These are phyloP conservation scores for Cacatua alba DNA, from an alignment of 2,113 vertebrate species.

Conservation along the genomic window DNA sequence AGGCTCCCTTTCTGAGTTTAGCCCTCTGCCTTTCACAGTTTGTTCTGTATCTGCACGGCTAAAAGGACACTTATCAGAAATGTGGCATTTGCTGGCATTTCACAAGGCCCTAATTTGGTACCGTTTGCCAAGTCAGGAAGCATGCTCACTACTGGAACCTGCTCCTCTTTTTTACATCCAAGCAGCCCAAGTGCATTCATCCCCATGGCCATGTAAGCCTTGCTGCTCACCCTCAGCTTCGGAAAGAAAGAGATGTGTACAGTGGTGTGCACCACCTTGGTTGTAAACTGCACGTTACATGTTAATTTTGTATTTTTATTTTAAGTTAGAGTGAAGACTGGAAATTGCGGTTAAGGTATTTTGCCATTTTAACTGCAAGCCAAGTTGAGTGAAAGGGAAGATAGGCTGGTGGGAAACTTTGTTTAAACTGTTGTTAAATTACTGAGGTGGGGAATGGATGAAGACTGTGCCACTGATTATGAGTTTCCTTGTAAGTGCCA, in stretches of 20 bases:
- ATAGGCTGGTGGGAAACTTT: neutral
- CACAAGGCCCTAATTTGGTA: neutral
- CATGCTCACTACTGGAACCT: neutral
- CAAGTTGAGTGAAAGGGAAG: neutral
- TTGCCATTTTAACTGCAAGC: neutral
- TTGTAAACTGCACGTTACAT: neutral
- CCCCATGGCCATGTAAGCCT: neutral
- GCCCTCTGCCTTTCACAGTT: neutral
- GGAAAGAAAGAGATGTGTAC: neutral
- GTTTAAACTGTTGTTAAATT: neutral
- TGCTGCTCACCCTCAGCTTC: neutral
- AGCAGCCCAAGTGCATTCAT: neutral
- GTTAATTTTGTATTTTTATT: neutral
- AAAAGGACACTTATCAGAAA: neutral
- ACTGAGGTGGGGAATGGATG: neutral
- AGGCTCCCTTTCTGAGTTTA: neutral
- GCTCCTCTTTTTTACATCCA: neutral
- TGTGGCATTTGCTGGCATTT: neutral
- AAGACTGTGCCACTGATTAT: neutral
- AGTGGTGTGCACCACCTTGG: neutral
- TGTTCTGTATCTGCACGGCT: neutral
- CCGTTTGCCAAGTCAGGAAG: neutral
- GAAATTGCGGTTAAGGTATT: neutral
- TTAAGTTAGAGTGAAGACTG: neutral
- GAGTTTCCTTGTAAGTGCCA: neutral